Evolutionary conservation across 2,797 vertebrate genomes (phyloP).

Genomic region (Poecilia gillii): DNA sequence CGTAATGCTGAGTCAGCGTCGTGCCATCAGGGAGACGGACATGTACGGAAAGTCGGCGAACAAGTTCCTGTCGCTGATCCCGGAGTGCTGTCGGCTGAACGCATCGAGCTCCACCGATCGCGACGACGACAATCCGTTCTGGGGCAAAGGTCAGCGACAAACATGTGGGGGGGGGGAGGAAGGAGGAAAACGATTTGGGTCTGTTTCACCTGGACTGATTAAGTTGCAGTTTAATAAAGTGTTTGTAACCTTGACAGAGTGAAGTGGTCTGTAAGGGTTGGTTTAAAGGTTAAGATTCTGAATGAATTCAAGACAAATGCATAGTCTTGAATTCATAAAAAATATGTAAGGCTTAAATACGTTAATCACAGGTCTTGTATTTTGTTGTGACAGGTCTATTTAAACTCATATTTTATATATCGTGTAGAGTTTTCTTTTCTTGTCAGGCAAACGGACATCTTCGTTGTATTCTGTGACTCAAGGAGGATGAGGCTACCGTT

Average conservation of each 20-base stretch:
- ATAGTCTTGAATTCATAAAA: no score
- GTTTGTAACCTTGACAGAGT: background rate
- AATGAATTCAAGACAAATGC: no score
- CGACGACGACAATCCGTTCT: constrained; percentile 85
- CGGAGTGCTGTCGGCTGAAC: constrained; percentile 88
- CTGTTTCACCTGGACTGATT: background rate
- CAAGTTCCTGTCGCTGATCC: constrained; percentile 95
- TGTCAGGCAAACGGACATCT: no score
- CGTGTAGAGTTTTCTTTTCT: no score
- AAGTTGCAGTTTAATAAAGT: background rate
- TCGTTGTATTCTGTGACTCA: no score
- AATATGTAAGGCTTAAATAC: no score
- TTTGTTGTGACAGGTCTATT: no score
- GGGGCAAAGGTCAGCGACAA: constrained; percentile 86
- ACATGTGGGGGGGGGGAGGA: background rate
- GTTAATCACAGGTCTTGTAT: no score
- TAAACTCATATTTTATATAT: no score
- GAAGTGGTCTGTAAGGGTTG: background rate
- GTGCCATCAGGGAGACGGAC: constrained; percentile 92
- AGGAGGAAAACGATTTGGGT: background rate
- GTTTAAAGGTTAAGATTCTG: background rate
- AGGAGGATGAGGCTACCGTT: no score
- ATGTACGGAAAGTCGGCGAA: constrained; percentile 92
- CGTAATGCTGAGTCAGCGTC: constrained; percentile 96
- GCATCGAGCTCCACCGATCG: constrained; percentile 70